Conservation (phyloP, 2,888 invertebrate species). For the Hypomecis punctinalis region DNA sequence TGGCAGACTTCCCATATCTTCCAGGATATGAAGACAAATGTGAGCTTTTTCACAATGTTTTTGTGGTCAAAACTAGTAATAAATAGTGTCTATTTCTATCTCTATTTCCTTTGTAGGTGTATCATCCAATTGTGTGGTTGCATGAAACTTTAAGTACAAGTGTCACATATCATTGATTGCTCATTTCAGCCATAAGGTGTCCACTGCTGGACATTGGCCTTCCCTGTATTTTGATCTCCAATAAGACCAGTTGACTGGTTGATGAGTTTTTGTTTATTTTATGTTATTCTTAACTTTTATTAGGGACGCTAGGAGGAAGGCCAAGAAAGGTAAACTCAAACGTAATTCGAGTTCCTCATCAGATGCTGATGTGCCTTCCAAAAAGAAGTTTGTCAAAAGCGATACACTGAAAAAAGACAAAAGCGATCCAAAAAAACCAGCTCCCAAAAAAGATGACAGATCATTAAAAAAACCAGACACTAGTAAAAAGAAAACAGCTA, state of each 20-base stretch:
- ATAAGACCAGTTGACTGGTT: neutral
- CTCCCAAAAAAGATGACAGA: slow-evolving; percentile 75
- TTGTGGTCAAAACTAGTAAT: no score
- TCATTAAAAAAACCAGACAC: slow-evolving; percentile 70
- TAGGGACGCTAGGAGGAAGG: slow-evolving; percentile 81
- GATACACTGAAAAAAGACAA: slow-evolving; percentile 74
- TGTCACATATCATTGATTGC: no score
- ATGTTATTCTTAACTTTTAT: slow-evolving; percentile 26
- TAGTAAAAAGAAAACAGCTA: slow-evolving; percentile 67
- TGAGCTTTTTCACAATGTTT: no score
- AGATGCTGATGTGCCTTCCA: slow-evolving; percentile 84
- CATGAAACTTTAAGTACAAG: no score
- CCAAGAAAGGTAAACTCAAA: slow-evolving; percentile 82
- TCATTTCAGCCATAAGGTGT: no score
- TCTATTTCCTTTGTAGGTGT: no score
- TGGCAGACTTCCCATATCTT: no score
- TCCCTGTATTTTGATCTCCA: no score
- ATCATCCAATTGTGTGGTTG: no score
- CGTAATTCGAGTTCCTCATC: slow-evolving; percentile 87
- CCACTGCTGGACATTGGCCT: no score
- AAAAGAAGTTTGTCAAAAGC: slow-evolving; percentile 82
- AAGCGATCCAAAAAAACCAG: slow-evolving; percentile 75
- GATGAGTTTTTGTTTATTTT: slow-evolving; percentile 20
- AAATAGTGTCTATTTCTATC: no score
- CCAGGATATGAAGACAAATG: no score